Conservation (phyloP, 2,888 invertebrate genomes). For the Drosophila formosana region DNA sequence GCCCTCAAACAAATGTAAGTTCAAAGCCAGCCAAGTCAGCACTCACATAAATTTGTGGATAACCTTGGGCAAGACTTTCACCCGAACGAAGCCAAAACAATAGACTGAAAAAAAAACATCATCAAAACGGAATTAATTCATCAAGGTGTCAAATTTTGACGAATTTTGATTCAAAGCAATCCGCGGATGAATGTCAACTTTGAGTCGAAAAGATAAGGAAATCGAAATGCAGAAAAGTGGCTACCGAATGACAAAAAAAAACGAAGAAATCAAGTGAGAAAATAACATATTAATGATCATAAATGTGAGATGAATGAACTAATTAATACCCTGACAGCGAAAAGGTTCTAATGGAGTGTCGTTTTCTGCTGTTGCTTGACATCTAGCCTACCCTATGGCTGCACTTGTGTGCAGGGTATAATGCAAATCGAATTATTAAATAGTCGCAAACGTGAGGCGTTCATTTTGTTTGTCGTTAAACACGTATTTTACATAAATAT, state of each 20-base stretch:
- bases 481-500: conserved; percentile 45
- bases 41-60: conserved; percentile 38
- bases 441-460: conserved; percentile 36
- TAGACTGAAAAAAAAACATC: conserved; percentile 30
- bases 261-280: conserved; percentile 14
- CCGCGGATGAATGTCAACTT: conserved; percentile 29
- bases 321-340: conserved; percentile 11
- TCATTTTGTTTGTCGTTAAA: conserved; percentile 34
- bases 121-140: conserved; percentile 57
- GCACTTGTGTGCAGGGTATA: background rate
- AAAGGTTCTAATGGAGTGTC: background rate
- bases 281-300: background rate
- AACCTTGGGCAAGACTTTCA: conserved; percentile 70
- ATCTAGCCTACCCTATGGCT: background rate
- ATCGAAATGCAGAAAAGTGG: conserved; percentile 13
- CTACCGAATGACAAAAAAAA: conserved; percentile 23
- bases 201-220: conserved; percentile 17
- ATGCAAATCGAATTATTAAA: conserved; percentile 9
- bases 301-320: background rate
- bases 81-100: conserved; percentile 32
- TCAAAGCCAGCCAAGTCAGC: conserved; percentile 51
- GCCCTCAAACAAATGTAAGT: conserved; percentile 42
- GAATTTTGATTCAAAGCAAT: conserved; percentile 41
- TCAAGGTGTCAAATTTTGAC: conserved; percentile 62
- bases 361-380: background rate